Conservation (phyloP, 2,888 invertebrate species). For the Galeopsomyia nigrocyanea region DNA sequence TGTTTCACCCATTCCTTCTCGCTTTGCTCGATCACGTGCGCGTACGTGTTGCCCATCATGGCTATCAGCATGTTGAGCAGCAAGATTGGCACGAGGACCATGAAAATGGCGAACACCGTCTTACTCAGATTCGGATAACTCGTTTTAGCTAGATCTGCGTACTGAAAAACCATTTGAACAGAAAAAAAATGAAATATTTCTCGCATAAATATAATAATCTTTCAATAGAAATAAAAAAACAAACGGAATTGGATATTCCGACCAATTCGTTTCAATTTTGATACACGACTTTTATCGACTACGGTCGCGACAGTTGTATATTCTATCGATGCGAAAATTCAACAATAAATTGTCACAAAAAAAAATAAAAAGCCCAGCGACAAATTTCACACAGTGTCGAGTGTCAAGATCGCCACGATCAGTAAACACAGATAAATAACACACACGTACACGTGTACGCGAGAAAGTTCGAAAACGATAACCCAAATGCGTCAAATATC, state of each 20-base stretch:
- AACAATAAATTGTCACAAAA: conserved; percentile 14
- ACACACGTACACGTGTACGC: not conserved
- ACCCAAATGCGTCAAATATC: conserved; percentile 41
- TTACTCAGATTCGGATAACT: conserved; percentile 94
- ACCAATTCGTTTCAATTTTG: too few species aligned
- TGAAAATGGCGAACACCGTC: conserved; percentile 96
- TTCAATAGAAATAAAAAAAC: not conserved
- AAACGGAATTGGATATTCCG: not conserved
- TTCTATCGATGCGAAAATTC: conserved; percentile 3
- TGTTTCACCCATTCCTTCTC: conserved; percentile 99
- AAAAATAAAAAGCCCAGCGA: conserved; percentile 13
- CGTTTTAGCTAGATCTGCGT: conserved; percentile 89
- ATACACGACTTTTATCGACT: too few species aligned
- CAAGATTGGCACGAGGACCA: conserved; percentile 97
- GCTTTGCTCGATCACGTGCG: conserved; percentile 96
- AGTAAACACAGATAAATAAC: conserved; percentile 27
- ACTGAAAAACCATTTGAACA: conserved; percentile 80
- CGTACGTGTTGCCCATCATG: conserved; percentile 99
- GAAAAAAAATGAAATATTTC: not conserved
- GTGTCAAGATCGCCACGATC: conserved; percentile 23
- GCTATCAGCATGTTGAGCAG: conserved; percentile 98
- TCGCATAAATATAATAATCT: not conserved
- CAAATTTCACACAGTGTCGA: conserved; percentile 17
- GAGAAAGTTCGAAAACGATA: conserved; percentile 44
- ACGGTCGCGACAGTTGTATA: not conserved